Conservation (phyloP, 2,888 invertebrate species). For the Latheticus oryzae region DNA sequence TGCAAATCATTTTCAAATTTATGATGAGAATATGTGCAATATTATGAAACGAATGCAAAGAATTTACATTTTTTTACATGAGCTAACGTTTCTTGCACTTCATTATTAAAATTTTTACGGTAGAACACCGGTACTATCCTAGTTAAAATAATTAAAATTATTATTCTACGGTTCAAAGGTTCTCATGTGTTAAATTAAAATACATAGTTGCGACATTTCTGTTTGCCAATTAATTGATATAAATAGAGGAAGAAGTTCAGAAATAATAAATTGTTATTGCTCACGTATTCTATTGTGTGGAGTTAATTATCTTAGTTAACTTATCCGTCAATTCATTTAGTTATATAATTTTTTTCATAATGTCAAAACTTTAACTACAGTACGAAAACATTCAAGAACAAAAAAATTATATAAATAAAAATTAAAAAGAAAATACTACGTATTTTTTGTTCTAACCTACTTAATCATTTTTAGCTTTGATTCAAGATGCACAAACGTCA, state of each 20-base stretch:
- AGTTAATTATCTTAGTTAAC: slow-evolving; percentile 30
- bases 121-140: too few species aligned
- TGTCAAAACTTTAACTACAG: slow-evolving; percentile 10
- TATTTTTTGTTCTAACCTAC: too few species aligned
- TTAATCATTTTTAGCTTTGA: too few species aligned
- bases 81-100: too few species aligned
- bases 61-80: too few species aligned
- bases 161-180: slow-evolving; percentile 14
- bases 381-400: too few species aligned
- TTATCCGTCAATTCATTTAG: slow-evolving; percentile 27
- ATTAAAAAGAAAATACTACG: too few species aligned
- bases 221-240: slow-evolving; percentile 32
- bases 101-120: too few species aligned
- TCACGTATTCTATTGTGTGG: slow-evolving; percentile 31
- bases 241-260: slow-evolving; percentile 34
- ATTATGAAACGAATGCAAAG: too few species aligned
- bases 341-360: slow-evolving; percentile 20
- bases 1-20: too few species aligned
- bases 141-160: slow-evolving; percentile 3
- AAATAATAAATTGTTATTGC: slow-evolving; percentile 32
- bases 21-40: too few species aligned
- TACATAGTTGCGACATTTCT: slow-evolving; percentile 27
- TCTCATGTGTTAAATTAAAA: slow-evolving; percentile 19
- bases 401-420: background rate
- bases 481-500: too few species aligned